Conservation (phyloP, 2,113 vertebrate species). For the Electrona antarctica region DNA sequence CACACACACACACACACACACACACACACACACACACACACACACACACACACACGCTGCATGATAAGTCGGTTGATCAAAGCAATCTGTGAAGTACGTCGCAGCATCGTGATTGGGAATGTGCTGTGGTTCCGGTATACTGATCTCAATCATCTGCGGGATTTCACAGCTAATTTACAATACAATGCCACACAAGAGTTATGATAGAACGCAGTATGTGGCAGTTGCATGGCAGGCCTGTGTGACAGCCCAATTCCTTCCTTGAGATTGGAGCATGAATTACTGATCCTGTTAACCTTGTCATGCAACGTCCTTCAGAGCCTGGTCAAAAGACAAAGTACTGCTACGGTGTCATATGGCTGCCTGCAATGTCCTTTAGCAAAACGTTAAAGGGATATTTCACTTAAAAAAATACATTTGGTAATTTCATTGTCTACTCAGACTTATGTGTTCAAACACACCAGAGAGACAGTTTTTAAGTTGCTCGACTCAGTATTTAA, state of each 20-base stretch:
- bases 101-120: no score
- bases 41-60: no score
- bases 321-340: not conserved
- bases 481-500: no score
- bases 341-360: not conserved
- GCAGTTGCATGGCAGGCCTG: conserved; percentile 24
- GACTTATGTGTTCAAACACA: not conserved
- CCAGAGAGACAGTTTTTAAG: no score
- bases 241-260: conserved; percentile 48
- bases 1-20: no score
- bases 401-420: not conserved
- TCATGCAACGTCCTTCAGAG: conserved; percentile 57
- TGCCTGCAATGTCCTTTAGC: not conserved
- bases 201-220: conserved; percentile 37
- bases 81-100: no score
- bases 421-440: not conserved
- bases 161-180: conserved; percentile 42
- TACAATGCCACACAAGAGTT: conserved; percentile 50
- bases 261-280: conserved; percentile 61
- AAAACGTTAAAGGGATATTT: not conserved
- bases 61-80: no score
- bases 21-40: no score
- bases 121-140: conserved; percentile 15
- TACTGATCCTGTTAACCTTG: conserved; percentile 43
- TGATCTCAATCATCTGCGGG: conserved; percentile 28